A percentile compares a stretch with the other conserved stretches of the same genome.
phyloP scores from a whole-genome alignment of 2,888 invertebrate species.

The Mactromeris polynyma region DNA sequence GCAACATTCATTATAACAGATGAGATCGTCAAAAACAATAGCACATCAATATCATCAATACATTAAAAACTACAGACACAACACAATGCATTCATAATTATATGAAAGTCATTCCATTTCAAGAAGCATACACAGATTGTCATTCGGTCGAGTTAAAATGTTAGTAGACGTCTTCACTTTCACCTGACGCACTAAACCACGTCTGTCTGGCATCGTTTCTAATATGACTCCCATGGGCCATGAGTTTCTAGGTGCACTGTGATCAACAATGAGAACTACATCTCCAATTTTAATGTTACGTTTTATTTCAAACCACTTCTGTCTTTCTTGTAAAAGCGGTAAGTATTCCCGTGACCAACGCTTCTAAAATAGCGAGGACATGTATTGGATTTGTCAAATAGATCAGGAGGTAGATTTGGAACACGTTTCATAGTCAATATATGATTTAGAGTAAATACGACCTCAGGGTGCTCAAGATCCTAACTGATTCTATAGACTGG shows the following conservation, averaged over 20 bases:
- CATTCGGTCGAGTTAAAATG: not conserved
- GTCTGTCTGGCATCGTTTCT: slow-evolving; percentile 34
- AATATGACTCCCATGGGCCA: slow-evolving; percentile 38
- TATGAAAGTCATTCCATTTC: not conserved
- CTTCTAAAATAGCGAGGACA: slow-evolving; percentile 54
- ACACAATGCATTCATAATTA: too few relatives aligned
- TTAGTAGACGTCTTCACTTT: slow-evolving; percentile 37
- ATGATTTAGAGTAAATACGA: too few relatives aligned
- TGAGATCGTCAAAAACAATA: too few relatives aligned
- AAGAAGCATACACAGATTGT: slow-evolving; percentile 1
- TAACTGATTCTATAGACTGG: too few relatives aligned
- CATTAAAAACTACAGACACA: too few relatives aligned
- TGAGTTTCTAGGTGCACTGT: slow-evolving; percentile 34
- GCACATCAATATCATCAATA: too few relatives aligned
- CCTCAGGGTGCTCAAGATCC: too few relatives aligned
- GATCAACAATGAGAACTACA: slow-evolving; percentile 41
- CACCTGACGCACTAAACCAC: slow-evolving; percentile 42
- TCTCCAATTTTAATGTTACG: slow-evolving; percentile 33
- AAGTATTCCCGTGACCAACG: slow-evolving; percentile 53
- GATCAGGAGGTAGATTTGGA: slow-evolving; percentile 47
- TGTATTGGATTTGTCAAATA: slow-evolving; percentile 50
- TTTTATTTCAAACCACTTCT: slow-evolving; percentile 37
- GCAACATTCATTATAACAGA: too few relatives aligned
- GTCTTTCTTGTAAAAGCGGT: slow-evolving; percentile 41
- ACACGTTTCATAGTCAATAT: slow-evolving; percentile 44